Conservation (phyloP, 2,113 vertebrate genomes). For the Trogon surrucura region DNA sequence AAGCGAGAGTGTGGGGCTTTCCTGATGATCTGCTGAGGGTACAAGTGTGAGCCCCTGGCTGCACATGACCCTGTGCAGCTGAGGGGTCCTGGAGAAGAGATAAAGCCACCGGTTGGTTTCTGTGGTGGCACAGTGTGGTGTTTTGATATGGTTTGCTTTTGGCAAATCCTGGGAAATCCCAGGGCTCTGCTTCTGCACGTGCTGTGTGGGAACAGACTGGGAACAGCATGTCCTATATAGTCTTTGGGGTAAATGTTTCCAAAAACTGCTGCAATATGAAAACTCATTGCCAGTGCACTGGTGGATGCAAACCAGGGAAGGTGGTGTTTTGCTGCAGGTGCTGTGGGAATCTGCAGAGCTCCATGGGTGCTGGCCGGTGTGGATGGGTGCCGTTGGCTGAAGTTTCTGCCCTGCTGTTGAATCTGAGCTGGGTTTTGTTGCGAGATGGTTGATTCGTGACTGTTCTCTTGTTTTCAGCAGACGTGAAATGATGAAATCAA, state of each 20-base stretch:
- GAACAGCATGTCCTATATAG: accelerated
- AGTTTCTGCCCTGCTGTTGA: accelerated
- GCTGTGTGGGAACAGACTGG: not conserved
- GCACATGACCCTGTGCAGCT: not conserved
- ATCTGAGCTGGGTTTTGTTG: not conserved
- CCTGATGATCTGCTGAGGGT: not conserved
- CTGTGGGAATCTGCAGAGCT: not conserved
- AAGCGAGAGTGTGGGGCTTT: not conserved
- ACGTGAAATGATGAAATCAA: constrained; percentile 80
- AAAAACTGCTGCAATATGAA: accelerated
- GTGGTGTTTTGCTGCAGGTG: accelerated
- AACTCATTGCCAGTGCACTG: not conserved
- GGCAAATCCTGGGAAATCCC: not conserved
- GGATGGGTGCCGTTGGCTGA: not conserved
- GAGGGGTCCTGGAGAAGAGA: not conserved
- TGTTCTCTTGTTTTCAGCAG: constrained; percentile 72
- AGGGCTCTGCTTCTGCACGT: not conserved
- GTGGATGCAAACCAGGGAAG: not conserved
- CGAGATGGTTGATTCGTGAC: not conserved
- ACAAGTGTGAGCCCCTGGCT: not conserved
- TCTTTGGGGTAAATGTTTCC: not conserved
- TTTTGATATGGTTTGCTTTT: not conserved
- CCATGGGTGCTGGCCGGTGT: accelerated
- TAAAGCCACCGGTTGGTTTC: not conserved
- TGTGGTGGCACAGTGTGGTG: accelerated